Evolutionary conservation across 2,888 invertebrate species (phyloP), one percentile per base, ranked within the genome.

Genomic region (Nowickia ferox): DNA sequence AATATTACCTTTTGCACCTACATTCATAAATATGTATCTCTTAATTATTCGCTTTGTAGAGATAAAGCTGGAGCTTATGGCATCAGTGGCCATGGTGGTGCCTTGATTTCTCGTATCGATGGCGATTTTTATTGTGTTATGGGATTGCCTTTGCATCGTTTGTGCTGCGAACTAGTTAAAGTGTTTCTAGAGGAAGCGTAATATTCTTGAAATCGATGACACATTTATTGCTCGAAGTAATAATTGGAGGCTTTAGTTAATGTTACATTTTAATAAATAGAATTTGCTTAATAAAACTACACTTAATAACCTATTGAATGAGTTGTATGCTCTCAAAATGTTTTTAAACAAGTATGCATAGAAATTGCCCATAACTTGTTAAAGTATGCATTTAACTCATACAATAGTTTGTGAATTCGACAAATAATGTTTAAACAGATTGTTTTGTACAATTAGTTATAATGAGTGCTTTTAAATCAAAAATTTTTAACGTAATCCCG

Each of bases 41-140:
- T 65, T 40, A 17, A 30, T 19, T 8, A 69, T 68, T 30, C 30
- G 30, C 30, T 59, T 66, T 48, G 11, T 10, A 96, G 96, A 92
- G 96, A 96, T 90, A 97, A 97, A 93, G 98, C 98, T 9, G 98
- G 98, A n/a, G 96, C 95, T 0, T 98, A 98, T 92, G 98, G 97
- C 1, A 96, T 98, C 74, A 97, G 97, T 93, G 97, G 96, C 0
- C 92, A 95, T 1, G 98, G 97, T 9, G 96, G 96, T 0, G 96
- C 96, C n/a, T 94, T 98, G 72, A 95, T 98, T 57, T 95, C 96
- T 90, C 94, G 94, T 88, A 95, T 98, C 57, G 94, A 96, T 48
- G 98, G 96, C 1, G 98, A 98, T 90, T 97, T 95, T 93, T 97
- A 96, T 93, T 97, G 97, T 82, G 97, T 98, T 0, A 96, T 98